phyloP scores from a whole-genome alignment of 2,888 invertebrate species.

The Protodeltote pygarga region DNA sequence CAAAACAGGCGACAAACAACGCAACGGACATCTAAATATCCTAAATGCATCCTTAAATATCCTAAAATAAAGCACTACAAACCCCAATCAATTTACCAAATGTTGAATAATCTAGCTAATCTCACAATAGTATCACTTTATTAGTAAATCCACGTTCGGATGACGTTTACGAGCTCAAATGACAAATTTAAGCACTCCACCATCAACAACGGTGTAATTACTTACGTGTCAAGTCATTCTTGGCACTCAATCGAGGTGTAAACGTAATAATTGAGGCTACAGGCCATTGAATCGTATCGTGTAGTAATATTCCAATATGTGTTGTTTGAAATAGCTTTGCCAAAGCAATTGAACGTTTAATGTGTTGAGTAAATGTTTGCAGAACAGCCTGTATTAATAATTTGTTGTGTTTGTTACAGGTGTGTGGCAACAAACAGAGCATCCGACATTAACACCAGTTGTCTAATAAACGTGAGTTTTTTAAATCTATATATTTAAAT shows the following conservation, averaged over 20 bases:
- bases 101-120: too few relatives aligned
- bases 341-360: constrained; percentile 11
- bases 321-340: constrained; percentile 14
- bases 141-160: too few relatives aligned
- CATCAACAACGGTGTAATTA: constrained; percentile 15
- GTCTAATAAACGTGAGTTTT: constrained; percentile 42
- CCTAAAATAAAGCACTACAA: too few relatives aligned
- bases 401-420: constrained; percentile 51
- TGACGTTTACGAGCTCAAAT: too few relatives aligned
- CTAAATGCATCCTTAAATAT: too few relatives aligned
- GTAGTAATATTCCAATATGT: not conserved
- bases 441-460: constrained; percentile 39
- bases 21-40: too few relatives aligned
- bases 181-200: constrained; percentile 6
- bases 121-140: too few relatives aligned
- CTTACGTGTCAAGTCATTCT: constrained; percentile 8
- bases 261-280: constrained; percentile 8
- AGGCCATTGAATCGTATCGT: constrained; percentile 21
- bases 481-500: constrained; percentile 27
- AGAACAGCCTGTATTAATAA: constrained; percentile 18
- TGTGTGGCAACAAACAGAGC: constrained; percentile 43
- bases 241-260: constrained; percentile 17
- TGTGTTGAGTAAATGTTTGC: constrained; percentile 20
- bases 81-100: too few relatives aligned
- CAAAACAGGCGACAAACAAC: too few relatives aligned